Evolutionary conservation across 2,113 vertebrate species (phyloP), one percentile per base, ranked within the genome.

Genomic region (Cyprinodon brontotheroides): DNA sequence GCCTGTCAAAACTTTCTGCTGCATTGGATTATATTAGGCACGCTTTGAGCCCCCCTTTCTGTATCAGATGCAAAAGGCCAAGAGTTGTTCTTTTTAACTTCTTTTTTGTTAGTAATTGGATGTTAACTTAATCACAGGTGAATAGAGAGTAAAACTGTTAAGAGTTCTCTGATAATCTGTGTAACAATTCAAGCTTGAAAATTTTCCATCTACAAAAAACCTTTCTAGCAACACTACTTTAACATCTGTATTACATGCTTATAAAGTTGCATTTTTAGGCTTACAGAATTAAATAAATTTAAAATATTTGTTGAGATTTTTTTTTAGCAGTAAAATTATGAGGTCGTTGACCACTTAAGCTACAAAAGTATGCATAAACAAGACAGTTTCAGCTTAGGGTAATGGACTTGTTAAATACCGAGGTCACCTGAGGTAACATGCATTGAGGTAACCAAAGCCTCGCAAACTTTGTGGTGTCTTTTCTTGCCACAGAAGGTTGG

Each of bases 1-100:
- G 78, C 66, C 82, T 74, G 79, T 68, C 69, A 61, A 77, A 81
- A 73, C 77, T 64, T 82, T 82, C 69, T 77, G 78, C 83, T 77
- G 88, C 72, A 89, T 89, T 77, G 73, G 84, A 90, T 92, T 83
- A 88, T 74, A 77, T 92, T 88, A 86, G 75, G 15, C 45, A 72
- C 65, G 60, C 83, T 81, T 68, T n/a, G 12, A 72, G 70, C 40
- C 62, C 37, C n/a, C 78, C 50, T 82, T 61, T 74, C 66, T 65
- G 74, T 74, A 84, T 83, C 20, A 7, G 20, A 22, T 39, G 14
- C 20, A 57, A 57, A 57, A 57, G 6, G 50, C 17, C 50, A 4
- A 57, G 20, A 7, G 7, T 41, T 53, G 50, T 20, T 53, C 15
- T 53, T 57, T 20, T 57, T 57, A 9, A 29, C 29, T 29, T 20